Percentiles rank a stretch among this genome's conserved stretches.
Evolutionary conservation across 2,113 vertebrate genomes (phyloP).

Genomic region (Zeus faber): DNA sequence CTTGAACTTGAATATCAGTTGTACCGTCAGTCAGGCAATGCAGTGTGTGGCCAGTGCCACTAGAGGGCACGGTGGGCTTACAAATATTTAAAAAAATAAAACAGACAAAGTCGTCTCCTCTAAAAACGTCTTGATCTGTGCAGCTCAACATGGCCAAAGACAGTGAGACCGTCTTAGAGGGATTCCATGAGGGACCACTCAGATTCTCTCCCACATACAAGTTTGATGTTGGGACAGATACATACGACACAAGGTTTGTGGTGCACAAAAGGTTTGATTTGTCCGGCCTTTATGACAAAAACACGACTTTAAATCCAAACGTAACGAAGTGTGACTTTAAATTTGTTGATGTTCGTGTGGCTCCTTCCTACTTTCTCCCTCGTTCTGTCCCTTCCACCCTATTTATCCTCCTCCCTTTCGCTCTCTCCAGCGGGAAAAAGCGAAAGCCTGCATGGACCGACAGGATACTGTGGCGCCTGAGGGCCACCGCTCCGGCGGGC

Average conservation of each 20-base stretch:
- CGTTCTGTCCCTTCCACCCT: slow-evolving; percentile 4
- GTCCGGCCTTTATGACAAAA: too few relatives aligned
- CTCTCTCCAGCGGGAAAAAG: slow-evolving; percentile 85
- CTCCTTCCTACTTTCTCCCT: not conserved
- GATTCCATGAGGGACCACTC: slow-evolving; percentile 91
- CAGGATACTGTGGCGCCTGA: slow-evolving; percentile 91
- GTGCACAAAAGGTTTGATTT: not conserved
- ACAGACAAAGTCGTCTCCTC: not conserved
- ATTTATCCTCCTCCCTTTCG: not conserved
- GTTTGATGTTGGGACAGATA: slow-evolving; percentile 94
- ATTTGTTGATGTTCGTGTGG: not conserved
- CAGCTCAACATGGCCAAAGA: slow-evolving; percentile 95
- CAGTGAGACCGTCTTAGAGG: slow-evolving; percentile 88
- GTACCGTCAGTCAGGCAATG: too few relatives aligned
- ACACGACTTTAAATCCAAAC: too few relatives aligned
- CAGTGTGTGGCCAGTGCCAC: slow-evolving; percentile 30
- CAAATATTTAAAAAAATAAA: not conserved
- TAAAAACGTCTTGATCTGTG: too few relatives aligned
- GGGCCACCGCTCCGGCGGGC: slow-evolving; percentile 69
- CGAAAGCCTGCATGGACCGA: slow-evolving; percentile 98
- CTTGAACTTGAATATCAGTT: too few relatives aligned
- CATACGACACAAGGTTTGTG: slow-evolving; percentile 92
- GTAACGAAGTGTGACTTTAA: too few relatives aligned
- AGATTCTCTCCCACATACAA: slow-evolving; percentile 97
- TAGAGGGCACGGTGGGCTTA: slow-evolving; percentile 40